Conservation (phyloP, 23 tunicate species). For the Ascidia mentula region DNA sequence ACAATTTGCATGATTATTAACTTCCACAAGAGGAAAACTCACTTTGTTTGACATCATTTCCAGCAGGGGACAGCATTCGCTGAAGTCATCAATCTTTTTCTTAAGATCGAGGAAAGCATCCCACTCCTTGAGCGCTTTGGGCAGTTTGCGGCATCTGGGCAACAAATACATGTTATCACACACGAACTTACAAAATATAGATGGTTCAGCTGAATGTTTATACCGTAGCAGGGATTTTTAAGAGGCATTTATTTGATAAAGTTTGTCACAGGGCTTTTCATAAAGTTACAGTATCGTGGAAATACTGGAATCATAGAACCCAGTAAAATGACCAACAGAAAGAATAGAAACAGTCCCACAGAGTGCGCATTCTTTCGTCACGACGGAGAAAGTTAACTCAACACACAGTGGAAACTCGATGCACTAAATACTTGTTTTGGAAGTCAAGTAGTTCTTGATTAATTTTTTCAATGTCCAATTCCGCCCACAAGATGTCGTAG, state of each 20-base stretch:
- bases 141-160: slow-evolving; percentile 98
- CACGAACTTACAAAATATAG: not conserved
- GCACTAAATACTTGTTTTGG: slow-evolving; percentile 84
- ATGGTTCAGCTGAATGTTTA: no score
- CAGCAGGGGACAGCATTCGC: slow-evolving; percentile 91
- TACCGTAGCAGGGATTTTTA: no score
- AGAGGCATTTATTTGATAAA: no score
- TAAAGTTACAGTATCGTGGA: no score
- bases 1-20: no score
- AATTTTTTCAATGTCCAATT: slow-evolving; percentile 93
- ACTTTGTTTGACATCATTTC: slow-evolving; percentile 96
- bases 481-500: slow-evolving; percentile 96
- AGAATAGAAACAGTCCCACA: not conserved
- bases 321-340: no score
- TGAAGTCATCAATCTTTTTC: slow-evolving; percentile 92
- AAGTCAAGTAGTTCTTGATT: slow-evolving; percentile 92
- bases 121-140: slow-evolving; percentile 96
- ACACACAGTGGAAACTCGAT: no score
- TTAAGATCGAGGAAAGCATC: slow-evolving; percentile 91
- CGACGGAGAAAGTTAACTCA: not conserved
- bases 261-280: no score
- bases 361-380: no score
- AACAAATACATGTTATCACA: no score
- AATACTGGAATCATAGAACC: no score
- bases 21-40: no score